phyloP scores from a whole-genome alignment of 2,888 invertebrate species.

The Neoascia interrupta region DNA sequence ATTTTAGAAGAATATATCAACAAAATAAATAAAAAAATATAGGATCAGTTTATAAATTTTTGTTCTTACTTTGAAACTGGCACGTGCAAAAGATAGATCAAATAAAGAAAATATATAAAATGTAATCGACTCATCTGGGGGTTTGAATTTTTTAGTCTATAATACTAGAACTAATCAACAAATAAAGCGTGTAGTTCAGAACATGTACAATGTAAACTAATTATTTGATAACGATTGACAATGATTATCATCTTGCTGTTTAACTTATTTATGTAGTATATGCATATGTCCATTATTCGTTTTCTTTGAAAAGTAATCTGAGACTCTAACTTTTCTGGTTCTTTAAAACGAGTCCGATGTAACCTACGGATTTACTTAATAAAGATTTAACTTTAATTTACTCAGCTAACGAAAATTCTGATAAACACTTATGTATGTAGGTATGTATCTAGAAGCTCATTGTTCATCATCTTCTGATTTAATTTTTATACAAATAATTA shows the following conservation, averaged over 20 bases:
- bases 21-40: constrained; percentile 2
- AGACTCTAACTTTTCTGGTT: background rate
- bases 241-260: constrained; percentile 66
- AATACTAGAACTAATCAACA: constrained; percentile 77
- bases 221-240: constrained; percentile 70
- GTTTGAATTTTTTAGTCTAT: constrained; percentile 34
- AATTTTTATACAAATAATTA: constrained; percentile 50
- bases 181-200: constrained; percentile 77
- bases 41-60: too few species aligned
- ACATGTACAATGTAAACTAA: constrained; percentile 74
- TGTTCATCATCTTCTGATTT: constrained; percentile 19
- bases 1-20: constrained; percentile 26
- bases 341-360: background rate
- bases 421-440: constrained; percentile 18
- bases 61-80: too few species aligned
- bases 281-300: too few species aligned
- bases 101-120: background rate
- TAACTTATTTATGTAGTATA: constrained; percentile 37
- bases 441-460: constrained; percentile 32
- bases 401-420: constrained; percentile 29
- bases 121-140: constrained; percentile 18
- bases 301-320: too few species aligned
- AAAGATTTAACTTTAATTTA: constrained; percentile 23
- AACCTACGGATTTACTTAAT: too few species aligned
- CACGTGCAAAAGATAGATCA: background rate